Evolutionary conservation across 2,113 vertebrate genomes (phyloP).

Genomic region (Ictalurus furcatus): DNA sequence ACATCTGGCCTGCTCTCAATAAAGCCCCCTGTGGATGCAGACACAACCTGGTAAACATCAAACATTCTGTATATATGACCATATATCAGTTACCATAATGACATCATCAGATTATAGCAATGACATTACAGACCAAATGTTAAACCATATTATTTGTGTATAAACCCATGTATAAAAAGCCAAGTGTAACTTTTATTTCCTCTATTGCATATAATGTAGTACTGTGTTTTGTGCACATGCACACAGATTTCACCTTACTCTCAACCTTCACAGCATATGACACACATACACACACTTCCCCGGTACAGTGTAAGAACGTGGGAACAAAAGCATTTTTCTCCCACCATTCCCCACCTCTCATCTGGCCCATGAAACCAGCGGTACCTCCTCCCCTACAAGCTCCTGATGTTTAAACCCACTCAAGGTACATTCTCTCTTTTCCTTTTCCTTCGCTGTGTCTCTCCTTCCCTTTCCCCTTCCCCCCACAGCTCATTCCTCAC

Average conservation of each 20-base stretch:
- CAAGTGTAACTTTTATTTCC: neutral
- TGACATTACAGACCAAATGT: neutral
- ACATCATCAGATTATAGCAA: neutral
- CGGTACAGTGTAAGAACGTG: constrained; percentile 11
- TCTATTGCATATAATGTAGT: neutral
- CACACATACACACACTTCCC: constrained; percentile 28
- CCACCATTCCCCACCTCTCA: neutral
- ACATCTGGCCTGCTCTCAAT: constrained; percentile 40
- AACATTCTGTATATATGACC: neutral
- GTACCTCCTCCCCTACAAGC: neutral
- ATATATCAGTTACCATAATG: neutral
- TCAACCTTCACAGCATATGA: constrained; percentile 18
- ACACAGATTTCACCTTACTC: neutral
- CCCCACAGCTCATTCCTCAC: constrained; percentile 42
- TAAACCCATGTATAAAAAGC: neutral
- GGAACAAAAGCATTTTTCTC: constrained; percentile 43
- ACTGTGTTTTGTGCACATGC: neutral
- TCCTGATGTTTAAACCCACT: neutral
- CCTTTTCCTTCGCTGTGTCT: neutral
- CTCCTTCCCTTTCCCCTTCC: constrained; percentile 6
- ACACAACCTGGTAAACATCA: constrained; percentile 21
- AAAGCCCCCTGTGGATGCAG: constrained; percentile 13
- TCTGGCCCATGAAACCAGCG: neutral
- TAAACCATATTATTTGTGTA: neutral
- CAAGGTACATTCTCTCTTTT: neutral